phyloP scores from a whole-genome alignment of 2,888 invertebrate species.

The Harpalus rufipes region DNA sequence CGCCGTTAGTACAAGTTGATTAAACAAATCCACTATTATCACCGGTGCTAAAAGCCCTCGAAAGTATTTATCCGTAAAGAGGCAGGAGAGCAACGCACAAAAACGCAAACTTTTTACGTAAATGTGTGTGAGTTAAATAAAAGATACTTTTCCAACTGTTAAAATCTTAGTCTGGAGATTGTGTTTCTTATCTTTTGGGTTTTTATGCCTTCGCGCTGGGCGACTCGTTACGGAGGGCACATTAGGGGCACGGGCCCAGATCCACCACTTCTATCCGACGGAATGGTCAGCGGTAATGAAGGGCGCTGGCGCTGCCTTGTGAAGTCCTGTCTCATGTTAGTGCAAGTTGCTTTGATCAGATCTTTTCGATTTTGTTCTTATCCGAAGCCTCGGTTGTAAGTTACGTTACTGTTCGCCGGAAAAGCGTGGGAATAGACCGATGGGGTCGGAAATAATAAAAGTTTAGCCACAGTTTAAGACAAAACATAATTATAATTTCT shows the following conservation, averaged over 20 bases:
- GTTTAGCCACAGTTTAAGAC: conserved; percentile 10
- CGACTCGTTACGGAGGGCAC: conserved; percentile 25
- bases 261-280: conserved; percentile 49
- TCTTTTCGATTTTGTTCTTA: conserved; percentile 57
- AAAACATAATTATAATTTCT: too few relatives aligned
- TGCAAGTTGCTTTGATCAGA: conserved; percentile 54
- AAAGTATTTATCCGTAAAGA: conserved; percentile 45
- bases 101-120: conserved; percentile 56
- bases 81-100: conserved; percentile 36
- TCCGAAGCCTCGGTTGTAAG: neutral
- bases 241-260: conserved; percentile 5
- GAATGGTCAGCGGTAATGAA: conserved; percentile 57
- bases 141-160: conserved; percentile 64
- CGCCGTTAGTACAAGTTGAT: conserved; percentile 9
- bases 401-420: conserved; percentile 13
- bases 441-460: neutral
- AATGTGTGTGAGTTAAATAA: conserved; percentile 65
- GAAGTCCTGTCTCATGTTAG: conserved; percentile 50
- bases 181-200: conserved; percentile 65
- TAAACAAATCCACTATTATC: conserved; percentile 39
- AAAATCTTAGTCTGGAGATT: conserved; percentile 65
- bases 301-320: conserved; percentile 42
- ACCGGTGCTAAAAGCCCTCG: conserved; percentile 17
- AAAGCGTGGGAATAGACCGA: neutral
- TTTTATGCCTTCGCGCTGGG: conserved; percentile 51